Evolutionary conservation across 2,888 invertebrate genomes (phyloP), one percentile per base, ranked within the genome.

Genomic region (Microctonus aethiopoides): DNA sequence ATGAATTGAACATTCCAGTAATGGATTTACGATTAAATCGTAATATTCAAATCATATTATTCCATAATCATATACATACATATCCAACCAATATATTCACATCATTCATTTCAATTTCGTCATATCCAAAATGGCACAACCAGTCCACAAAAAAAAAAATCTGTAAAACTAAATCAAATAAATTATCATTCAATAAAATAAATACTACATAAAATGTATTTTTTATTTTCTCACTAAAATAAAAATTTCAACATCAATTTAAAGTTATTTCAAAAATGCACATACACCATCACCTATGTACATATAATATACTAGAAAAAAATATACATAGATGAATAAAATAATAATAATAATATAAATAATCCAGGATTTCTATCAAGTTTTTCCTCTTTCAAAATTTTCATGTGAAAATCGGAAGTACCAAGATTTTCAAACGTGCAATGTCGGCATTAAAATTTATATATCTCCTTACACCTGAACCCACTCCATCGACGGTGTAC

Each of bases 1-100:
- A 81, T 82, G 79, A 79, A 81, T 81, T 80, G 73, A 72, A 77
- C 76, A 76, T 79, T 81, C 24, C 1, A 6, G 13, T 59, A 11
- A 59, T 29, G 7, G 20, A 59, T 29, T 46, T 6, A 46, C 16
- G 46, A 20, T 46, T 6, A 46, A 46, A 20, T 46, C n/a, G 6
- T 34, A 4, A 4, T 10, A 16, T 13, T 16, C 34, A 11, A 32
- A n/a, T n/a, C n/a, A n/a, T n/a, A n/a, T n/a, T n/a, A n/a, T n/a
- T n/a, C n/a, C n/a, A n/a, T n/a, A n/a, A n/a, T n/a, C n/a, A n/a
- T n/a, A 16, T 59, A 13, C n/a, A 20, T 4, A 34, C n/a, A n/a
- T 29, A 16, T 57, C 4, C 29, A 3, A n/a, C 20, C 16, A 10
- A 59, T 36, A 34, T 36, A 32, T 59, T n/a, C 9, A 54, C 16